Evolutionary conservation across 92 coral and sea anemone species (phyloP).

Genomic region (Epizoanthus rinbou): DNA sequence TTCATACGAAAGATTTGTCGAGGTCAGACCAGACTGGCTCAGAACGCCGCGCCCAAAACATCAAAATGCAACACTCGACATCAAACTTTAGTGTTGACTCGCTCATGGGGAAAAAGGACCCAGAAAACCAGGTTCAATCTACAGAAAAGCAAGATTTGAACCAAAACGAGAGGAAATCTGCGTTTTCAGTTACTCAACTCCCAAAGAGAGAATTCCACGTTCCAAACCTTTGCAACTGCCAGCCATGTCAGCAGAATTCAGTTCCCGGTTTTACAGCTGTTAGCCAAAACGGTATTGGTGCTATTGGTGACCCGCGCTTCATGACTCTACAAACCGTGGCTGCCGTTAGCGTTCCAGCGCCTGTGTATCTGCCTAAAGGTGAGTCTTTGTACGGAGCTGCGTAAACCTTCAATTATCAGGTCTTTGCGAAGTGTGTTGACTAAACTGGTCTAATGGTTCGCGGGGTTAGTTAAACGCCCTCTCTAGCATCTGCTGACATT

Average conservation of each 20-base stretch:
- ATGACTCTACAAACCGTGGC: slow-evolving; percentile 81
- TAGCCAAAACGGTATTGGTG: slow-evolving; percentile 57
- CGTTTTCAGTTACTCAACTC: slow-evolving; percentile 68
- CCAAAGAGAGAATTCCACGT: slow-evolving; percentile 76
- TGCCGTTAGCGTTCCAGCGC: slow-evolving; percentile 67
- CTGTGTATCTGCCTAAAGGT: slow-evolving; percentile 86
- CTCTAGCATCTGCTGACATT: background rate
- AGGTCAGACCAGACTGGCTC: slow-evolving; percentile 37
- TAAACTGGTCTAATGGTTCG: background rate
- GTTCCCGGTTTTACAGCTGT: slow-evolving; percentile 74
- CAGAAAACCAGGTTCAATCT: slow-evolving; percentile 45
- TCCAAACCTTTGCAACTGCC: slow-evolving; percentile 82
- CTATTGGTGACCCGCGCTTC: slow-evolving; percentile 69
- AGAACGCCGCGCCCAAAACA: slow-evolving; percentile 26
- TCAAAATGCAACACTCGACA: slow-evolving; percentile 62
- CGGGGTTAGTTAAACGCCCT: too few species aligned
- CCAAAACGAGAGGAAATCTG: slow-evolving; percentile 71
- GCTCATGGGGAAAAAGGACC: slow-evolving; percentile 75
- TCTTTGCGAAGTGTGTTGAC: background rate
- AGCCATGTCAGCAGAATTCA: slow-evolving; percentile 83
- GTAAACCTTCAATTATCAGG: background rate
- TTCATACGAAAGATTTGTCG: slow-evolving; percentile 4
- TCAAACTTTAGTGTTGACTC: slow-evolving; percentile 79
- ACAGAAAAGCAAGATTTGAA: slow-evolving; percentile 55
- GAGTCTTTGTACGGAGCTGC: slow-evolving; percentile 29